Conservation (phyloP, 35 echinoderm and acorn worm species). For the Amphiura filiformis region DNA sequence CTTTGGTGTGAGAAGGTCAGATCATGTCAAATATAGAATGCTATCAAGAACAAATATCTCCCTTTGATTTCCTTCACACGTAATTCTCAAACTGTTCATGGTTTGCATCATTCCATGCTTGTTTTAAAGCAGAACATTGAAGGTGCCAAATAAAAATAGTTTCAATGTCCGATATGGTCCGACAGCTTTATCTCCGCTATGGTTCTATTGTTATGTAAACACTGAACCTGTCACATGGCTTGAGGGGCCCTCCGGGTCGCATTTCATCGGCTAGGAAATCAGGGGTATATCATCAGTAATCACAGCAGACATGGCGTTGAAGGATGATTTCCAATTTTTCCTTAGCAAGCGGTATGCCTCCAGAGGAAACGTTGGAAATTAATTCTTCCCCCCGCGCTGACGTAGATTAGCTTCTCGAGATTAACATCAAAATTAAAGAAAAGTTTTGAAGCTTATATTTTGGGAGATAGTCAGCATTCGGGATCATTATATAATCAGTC, state of each 20-base stretch:
- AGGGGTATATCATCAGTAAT: background rate
- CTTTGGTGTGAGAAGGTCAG: too few species aligned
- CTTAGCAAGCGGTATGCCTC: too few species aligned
- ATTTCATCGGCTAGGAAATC: background rate
- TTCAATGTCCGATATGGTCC: background rate
- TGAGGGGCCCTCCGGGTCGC: background rate
- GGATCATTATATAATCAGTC: too few species aligned
- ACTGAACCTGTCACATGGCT: background rate
- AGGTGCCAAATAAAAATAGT: too few species aligned
- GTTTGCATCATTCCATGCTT: too few species aligned
- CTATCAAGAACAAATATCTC: too few species aligned
- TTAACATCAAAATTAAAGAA: background rate
- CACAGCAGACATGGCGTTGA: background rate
- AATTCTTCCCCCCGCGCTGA: background rate
- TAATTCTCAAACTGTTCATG: too few species aligned
- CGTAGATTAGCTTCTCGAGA: background rate
- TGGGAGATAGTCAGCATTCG: too few species aligned
- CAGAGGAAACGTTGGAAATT: background rate
- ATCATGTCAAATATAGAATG: too few species aligned
- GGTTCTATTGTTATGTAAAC: background rate
- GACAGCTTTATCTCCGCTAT: background rate
- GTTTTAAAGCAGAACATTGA: too few species aligned
- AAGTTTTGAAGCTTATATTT: background rate
- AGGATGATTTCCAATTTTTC: background rate
- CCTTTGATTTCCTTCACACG: too few species aligned